Base-by-base conservation (phyloP, 64 coral and sea anemone species). In the Stylophora pistillata region DNA sequence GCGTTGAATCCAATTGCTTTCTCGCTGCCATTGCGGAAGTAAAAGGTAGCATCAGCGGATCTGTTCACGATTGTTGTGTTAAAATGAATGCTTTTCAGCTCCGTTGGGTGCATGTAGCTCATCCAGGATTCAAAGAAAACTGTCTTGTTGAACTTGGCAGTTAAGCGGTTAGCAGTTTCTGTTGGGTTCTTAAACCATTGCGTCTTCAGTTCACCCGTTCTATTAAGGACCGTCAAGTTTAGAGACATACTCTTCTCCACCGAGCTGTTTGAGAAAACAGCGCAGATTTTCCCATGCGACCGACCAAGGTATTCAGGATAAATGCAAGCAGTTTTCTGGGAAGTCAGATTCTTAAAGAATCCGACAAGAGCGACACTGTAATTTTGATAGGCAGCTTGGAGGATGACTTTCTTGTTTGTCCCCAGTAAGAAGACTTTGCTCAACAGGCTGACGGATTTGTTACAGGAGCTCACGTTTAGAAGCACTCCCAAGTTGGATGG, bases 321-420 rank as follows among this genome's bases (percentile, higher is more conserved):
- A 13, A 96, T 15, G 65, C 95, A 96, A 20, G 82, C 41, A 41
- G 53, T 90, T 34, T 96, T 96, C 28, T 56, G 82, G 10, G 55
- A 26, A 20, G 56, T 71, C 18, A 62, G 26, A 52, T 87, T 87
- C 54, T 93, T 47, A 30, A 96, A 77, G 58, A 77, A 30, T 52
- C 90, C 91, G 81, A 93, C 82, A 26, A 96, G 55, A 16, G 82
- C 87, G 7, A 96, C 41, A 16, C 78, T 87, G 56, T 90, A 93
- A 25, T 96, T 96, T 52, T 96, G 95, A 88, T 93, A 96, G 72
- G 70, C 57, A 7, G 89, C 95, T 5, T 73, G 78, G 11, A 93
- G 30, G 28, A 88, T n/a, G 17, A 96, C 12, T 5, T 89, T 93
- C 66, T 63, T 93, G 28, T 93, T 56, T 23, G 90, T 83, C 25